Evolutionary conservation across 2,888 invertebrate genomes (phyloP).

Genomic region (Sepioteuthis lessoniana): DNA sequence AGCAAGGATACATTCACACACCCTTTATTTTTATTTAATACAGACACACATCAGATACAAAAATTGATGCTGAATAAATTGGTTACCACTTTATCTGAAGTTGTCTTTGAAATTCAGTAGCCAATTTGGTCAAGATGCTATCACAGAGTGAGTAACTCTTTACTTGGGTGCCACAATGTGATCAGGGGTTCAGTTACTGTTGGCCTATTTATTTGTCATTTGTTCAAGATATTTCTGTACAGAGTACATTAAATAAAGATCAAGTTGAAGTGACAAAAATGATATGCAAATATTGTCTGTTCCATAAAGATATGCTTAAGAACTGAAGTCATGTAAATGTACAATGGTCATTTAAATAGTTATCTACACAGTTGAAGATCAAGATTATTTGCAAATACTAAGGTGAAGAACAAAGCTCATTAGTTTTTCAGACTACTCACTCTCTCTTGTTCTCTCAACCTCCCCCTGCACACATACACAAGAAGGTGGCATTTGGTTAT

Average conservation of each 20-base stretch:
- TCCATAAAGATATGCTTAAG: not conserved
- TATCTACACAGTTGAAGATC: not conserved
- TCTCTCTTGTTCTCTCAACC: not conserved
- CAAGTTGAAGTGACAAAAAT: not conserved
- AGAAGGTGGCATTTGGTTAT: too few relatives aligned
- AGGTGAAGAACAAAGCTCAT: not conserved
- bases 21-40: too few relatives aligned
- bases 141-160: not conserved
- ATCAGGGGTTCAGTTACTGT: not conserved
- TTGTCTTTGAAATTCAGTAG: not conserved
- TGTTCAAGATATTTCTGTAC: not conserved
- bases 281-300: not conserved
- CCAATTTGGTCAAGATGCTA: not conserved
- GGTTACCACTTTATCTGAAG: not conserved
- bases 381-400: not conserved
- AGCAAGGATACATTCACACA: too few relatives aligned
- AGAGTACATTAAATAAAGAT: not conserved
- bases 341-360: not conserved
- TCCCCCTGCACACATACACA: too few relatives aligned
- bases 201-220: conserved; percentile 3
- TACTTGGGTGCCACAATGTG: not conserved
- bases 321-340: not conserved
- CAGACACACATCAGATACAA: not conserved
- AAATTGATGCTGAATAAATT: not conserved
- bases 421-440: not conserved